Evolutionary conservation across 2,888 invertebrate genomes (phyloP), one percentile per base, ranked within the genome.

Genomic region (Tipula lateralis): DNA sequence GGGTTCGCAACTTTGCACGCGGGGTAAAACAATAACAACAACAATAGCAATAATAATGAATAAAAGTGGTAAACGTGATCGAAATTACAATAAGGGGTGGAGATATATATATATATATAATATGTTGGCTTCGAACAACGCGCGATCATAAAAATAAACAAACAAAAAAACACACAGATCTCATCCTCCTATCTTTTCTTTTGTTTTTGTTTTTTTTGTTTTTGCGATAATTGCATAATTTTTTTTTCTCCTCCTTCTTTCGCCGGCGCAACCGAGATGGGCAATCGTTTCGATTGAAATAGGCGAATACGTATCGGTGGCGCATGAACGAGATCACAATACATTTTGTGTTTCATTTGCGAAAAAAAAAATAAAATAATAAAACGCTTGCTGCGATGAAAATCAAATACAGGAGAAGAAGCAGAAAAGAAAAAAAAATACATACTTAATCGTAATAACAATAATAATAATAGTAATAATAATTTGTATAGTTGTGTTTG

Each of bases 381-480:
- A n/a, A n/a, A n/a, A n/a, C 36, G 12, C 44, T 19, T 16, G 16
- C 32, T 32, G 39, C 16, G 44, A 50, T 50, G 44, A 50, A 50
- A 50, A 50, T 50, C n/a, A 50, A n/a, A n/a, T n/a, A 50, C 44
- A 50, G 16, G 44, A 50, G 44, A 50, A 50, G 44, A 50, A 50
- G 44, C 16, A 50, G 16, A 44, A 44, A 39, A 44, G n/a, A 44
- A 44, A 44, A 44, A n/a, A n/a, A n/a, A n/a, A n/a, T n/a, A n/a
- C n/a, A n/a, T n/a, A n/a, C n/a, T n/a, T 50, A 50, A 50, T 50
- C 44, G 44, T 50, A 50, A 50, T 50, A 50, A 50, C 44, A 50
- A 50, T 50, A 50, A 50, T 50, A 50, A 50, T 50, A 50, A 50
- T 50, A 50, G 44, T 50, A 50, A 50, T 50, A 50, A 50, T 50